These are phyloP conservation scores for Diadegma fenestrale DNA, from an alignment of 2,888 invertebrate genomes.

Conservation along the genomic window DNA sequence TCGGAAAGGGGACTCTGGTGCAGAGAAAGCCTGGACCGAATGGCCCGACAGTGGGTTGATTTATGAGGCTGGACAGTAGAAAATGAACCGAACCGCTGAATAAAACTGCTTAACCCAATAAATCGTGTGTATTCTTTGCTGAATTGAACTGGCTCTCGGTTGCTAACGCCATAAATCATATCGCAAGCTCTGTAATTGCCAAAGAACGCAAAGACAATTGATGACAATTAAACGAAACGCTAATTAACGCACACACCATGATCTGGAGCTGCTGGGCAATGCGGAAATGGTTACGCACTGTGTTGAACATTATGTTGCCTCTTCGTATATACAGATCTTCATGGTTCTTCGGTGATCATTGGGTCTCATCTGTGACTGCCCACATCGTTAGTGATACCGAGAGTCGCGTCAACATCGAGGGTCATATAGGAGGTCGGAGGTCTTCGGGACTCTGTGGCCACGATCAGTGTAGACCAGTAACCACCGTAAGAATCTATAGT, in stretches of 20 bases:
- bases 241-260: not conserved
- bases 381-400: conserved; percentile 57
- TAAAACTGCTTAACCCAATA: conserved; percentile 8
- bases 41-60: not conserved
- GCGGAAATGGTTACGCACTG: conserved; percentile 44
- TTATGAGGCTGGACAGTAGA: not conserved
- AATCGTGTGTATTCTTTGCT: not conserved
- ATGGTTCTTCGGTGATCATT: conserved; percentile 54
- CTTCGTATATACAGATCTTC: conserved; percentile 15
- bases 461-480: conserved; percentile 39
- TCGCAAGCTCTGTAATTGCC: not conserved
- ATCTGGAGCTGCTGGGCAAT: conserved; percentile 12
- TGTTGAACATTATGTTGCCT: not conserved
- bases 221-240: conserved; percentile 3
- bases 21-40: not conserved
- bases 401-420: conserved; percentile 10
- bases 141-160: not conserved
- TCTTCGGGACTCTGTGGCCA: conserved; percentile 14
- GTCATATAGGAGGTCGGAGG: conserved; percentile 30
- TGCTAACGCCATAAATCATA: not conserved
- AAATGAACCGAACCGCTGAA: not conserved
- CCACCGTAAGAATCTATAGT: conserved; percentile 43
- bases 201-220: not conserved
- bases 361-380: conserved; percentile 54
- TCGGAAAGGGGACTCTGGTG: not conserved